Percentiles rank a stretch among this genome's conserved stretches.
Evolutionary conservation across 2,888 invertebrate species (phyloP).

Genomic region (Meloe dianella): DNA sequence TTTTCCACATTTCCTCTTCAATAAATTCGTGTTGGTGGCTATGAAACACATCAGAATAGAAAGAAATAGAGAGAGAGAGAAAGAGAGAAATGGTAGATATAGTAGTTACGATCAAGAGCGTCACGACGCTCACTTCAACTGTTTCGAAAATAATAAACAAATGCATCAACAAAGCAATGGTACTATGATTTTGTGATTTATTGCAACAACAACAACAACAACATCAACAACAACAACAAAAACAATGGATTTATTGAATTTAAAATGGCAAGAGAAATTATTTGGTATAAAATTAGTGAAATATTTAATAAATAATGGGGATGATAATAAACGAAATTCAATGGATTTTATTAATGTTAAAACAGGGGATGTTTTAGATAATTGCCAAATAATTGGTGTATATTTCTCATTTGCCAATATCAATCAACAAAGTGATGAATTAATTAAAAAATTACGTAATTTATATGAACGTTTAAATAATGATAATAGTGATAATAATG

Average conservation of each 20-base stretch:
- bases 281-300: slow-evolving; percentile 65
- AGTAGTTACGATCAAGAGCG: too few species aligned
- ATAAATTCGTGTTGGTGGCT: neutral
- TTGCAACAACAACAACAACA: neutral
- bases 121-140: too few species aligned
- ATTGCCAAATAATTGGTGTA: slow-evolving; percentile 66
- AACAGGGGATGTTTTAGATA: slow-evolving; percentile 62
- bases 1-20: neutral
- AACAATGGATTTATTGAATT: slow-evolving; percentile 32
- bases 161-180: neutral
- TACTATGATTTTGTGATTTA: neutral
- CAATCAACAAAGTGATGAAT: slow-evolving; percentile 71
- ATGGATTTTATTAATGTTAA: slow-evolving; percentile 61
- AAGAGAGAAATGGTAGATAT: too few species aligned
- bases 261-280: slow-evolving; percentile 68
- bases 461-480: slow-evolving; percentile 61
- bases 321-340: slow-evolving; percentile 35
- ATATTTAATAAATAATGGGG: slow-evolving; percentile 48
- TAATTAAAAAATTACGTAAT: slow-evolving; percentile 68
- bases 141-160: neutral
- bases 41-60: too few species aligned
- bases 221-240: neutral
- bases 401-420: slow-evolving; percentile 77
- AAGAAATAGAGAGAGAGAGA: too few species aligned
- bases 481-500: slow-evolving; percentile 30